A percentile compares a stretch with the other conserved stretches of the same genome.
Conservation (phyloP, 2,797 vertebrate genomes). For the Discoglossus pictus region DNA sequence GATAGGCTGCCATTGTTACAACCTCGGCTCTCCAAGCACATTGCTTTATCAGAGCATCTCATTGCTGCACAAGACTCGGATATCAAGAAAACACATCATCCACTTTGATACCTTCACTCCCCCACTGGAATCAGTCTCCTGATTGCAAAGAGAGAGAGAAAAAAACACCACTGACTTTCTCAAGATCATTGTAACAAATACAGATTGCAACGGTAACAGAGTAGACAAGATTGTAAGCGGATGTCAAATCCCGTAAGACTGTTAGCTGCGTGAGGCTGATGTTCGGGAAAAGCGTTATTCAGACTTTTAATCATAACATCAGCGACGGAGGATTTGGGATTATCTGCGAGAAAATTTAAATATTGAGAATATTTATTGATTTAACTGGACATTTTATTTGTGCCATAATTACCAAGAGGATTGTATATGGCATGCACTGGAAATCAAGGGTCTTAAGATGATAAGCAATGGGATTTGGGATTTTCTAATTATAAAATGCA, state of each 20-base stretch:
- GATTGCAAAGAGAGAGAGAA: too few species aligned
- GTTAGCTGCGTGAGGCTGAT: constrained; percentile 55
- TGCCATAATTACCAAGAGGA: too few species aligned
- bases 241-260: constrained; percentile 48
- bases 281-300: too few species aligned
- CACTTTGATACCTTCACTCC: background rate
- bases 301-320: constrained; percentile 7
- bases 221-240: constrained; percentile 45
- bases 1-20: constrained; percentile 20
- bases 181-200: constrained; percentile 31
- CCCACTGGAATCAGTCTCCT: constrained; percentile 21
- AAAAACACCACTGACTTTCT: constrained; percentile 29
- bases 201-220: constrained; percentile 41
- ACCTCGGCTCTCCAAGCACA: constrained; percentile 18
- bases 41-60: constrained; percentile 20
- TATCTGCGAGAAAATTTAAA: background rate
- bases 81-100: constrained; percentile 5
- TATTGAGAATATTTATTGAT: too few species aligned
- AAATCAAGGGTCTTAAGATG: too few species aligned
- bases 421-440: too few species aligned
- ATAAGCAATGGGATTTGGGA: too few species aligned
- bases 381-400: too few species aligned
- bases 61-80: background rate
- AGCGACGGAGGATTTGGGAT: background rate
- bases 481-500: too few species aligned